Evolutionary conservation across 2,888 invertebrate species (phyloP), one percentile per base, ranked within the genome.

Genomic region (Serripes groenlandicus): DNA sequence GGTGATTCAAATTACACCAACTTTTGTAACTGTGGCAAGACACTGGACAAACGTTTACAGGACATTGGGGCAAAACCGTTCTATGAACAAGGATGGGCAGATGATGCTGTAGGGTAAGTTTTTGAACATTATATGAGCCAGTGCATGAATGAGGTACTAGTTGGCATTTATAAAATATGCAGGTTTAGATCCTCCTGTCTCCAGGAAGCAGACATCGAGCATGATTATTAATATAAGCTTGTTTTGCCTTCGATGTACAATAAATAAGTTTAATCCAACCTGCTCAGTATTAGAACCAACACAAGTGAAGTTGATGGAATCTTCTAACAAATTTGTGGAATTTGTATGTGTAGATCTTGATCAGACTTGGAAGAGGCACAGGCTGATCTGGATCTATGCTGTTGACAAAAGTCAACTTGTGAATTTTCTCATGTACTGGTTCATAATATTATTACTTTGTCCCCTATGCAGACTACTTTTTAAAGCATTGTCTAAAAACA

Each of bases 1-100:
- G 96, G 96, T 7, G 96, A 96, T 90, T 95, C 96, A 2, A 96
- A 96, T 90, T 96, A 96, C 91, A 95, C 95, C 23, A 95, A 95
- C 75, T 96, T 96, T 91, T 96, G 96, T 86, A 95, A 95, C 72
- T 95, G 95, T 91, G 95, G 95, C 5, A 95, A 95, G 80, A 93
- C 91, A 60, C 78, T 96, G 30, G 91, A 95, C 76, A 93, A 92
- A 54, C 89, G 95, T 78, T 90, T 96, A 21, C 86, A 93, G 75
- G 93, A 94, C 62, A 93, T 96, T 11, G 95, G 96, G 54, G 96
- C 95, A 0, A 92, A 92, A 52, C 89, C 91, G 18, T 95, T 96
- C 87, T 94, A 95, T 85, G 88, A 92, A 0, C 92, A 94, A 60
- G 95, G 93, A 15, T 96, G 94, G 94, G 96, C 95, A 54, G 96